Percentiles rank a stretch among this genome's conserved stretches.
Conservation (phyloP, 2,113 vertebrate genomes). For the Geothlypis trichas region DNA sequence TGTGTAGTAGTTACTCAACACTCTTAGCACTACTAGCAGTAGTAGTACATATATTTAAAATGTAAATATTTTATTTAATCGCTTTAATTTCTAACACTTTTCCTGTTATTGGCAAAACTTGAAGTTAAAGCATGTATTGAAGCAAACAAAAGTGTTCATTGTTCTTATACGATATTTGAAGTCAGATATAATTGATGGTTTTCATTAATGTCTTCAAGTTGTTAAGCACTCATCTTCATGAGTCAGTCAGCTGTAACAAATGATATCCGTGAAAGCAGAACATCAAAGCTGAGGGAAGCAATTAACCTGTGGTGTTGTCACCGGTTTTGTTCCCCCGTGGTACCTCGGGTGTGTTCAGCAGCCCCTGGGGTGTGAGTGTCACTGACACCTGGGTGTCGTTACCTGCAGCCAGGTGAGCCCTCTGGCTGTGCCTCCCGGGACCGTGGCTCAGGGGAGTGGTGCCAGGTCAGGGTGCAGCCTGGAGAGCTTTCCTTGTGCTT, state of each 20-base stretch:
- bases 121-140: not conserved
- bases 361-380: not conserved
- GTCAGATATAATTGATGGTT: not conserved
- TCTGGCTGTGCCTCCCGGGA: rapidly evolving
- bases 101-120: not conserved
- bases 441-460: rapidly evolving
- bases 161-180: not conserved
- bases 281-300: not conserved
- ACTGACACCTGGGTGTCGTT: rapidly evolving
- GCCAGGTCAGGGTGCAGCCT: rapidly evolving
- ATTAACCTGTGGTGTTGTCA: not conserved
- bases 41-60: not conserved
- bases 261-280: not conserved
- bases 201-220: not conserved
- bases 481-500: not conserved
- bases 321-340: not conserved
- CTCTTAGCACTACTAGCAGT: not conserved
- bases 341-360: rapidly evolving
- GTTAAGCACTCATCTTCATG: not conserved
- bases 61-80: not conserved
- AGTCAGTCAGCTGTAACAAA: not conserved
- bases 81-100: not conserved
- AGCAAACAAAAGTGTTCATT: not conserved
- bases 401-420: not conserved
- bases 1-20: not conserved